A percentile compares a stretch with the other conserved stretches of the same genome.
Conservation (phyloP, 2,888 invertebrate species). For the Drosophila eohydei region DNA sequence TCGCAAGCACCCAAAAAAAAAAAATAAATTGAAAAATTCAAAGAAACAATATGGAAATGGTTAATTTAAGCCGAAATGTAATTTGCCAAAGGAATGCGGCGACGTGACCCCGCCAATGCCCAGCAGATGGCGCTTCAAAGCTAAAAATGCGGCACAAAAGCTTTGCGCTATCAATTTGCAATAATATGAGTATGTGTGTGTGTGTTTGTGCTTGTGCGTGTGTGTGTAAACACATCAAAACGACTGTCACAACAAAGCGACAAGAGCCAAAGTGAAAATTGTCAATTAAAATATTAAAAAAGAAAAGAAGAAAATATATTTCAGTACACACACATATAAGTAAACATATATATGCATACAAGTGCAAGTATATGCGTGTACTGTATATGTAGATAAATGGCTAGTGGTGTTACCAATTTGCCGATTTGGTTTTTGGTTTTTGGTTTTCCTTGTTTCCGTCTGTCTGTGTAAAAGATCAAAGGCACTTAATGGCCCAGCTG, state of each 20-base stretch:
- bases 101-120: constrained; percentile 13
- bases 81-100: constrained; percentile 21
- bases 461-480: constrained; percentile 72
- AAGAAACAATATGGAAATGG: constrained; percentile 26
- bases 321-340: not conserved
- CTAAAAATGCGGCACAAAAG: constrained; percentile 27
- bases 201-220: constrained; percentile 1
- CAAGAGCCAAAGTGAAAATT: constrained; percentile 68
- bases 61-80: constrained; percentile 38
- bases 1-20: constrained; percentile 13
- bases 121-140: constrained; percentile 54
- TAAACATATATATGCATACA: not conserved
- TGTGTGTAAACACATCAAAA: constrained; percentile 72
- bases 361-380: not conserved
- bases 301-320: constrained; percentile 6
- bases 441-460: constrained; percentile 15
- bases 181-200: constrained; percentile 9
- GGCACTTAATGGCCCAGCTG: constrained; percentile 71
- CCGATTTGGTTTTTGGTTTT: constrained; percentile 35
- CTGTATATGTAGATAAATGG: constrained; percentile 24
- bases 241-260: constrained; percentile 73
- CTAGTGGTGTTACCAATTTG: constrained; percentile 50
- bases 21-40: not conserved
- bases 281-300: constrained; percentile 66
- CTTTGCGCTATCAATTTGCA: constrained; percentile 44